Evolutionary conservation across 30 jellyfish, hydroid and myxozoan genomes (phyloP), one percentile per base, ranked within the genome.

Genomic region (Chrysaora quinquecirrha): DNA sequence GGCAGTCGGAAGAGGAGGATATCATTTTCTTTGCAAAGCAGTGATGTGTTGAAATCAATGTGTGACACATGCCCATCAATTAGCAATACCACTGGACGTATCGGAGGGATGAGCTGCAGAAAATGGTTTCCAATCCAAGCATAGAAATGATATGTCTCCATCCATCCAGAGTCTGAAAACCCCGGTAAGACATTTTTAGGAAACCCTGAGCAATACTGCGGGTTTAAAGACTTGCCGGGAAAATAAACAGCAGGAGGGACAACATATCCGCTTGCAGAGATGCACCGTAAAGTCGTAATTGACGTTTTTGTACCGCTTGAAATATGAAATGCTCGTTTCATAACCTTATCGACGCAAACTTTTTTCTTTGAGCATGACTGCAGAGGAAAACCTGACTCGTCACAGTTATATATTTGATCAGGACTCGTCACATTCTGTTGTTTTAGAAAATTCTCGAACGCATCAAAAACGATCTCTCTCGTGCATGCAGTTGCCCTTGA

Each of bases 401-500:
- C 54, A 38, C 54, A 38, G 54, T 38, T 38, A 14, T 3, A 38
- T 38, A 38, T 3, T 38, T 38, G 54, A 14, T 38, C 54, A 38
- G 80, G 29, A 0, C 49, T 3, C 12, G 82, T 48, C 6, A 78
- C 62, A 7, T 35, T 34, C 30, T 78, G 25, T 63, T 56, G 50
- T 11, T 58, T n/a, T 30, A 61, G 71, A 30, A 78, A 54, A 19
- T 12, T 20, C 7, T 34, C 65, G 24, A 78, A 58, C 89, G 84
- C 60, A 30, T 21, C 70, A 20, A 24, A 27, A 12, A 78, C 76
- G 23, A 60, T 63, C 1, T 32, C 84, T 29, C 61, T 9, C 34
- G 49, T n/a, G 43, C 89, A 78, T 16, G 82, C 65, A 11, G 66
- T 18, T n/a, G 89, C 84, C 38, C 89, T 61, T 16, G 64, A 1